Base-by-base conservation (phyloP, 92 coral and sea anemone species). In the Montipora capitata region DNA sequence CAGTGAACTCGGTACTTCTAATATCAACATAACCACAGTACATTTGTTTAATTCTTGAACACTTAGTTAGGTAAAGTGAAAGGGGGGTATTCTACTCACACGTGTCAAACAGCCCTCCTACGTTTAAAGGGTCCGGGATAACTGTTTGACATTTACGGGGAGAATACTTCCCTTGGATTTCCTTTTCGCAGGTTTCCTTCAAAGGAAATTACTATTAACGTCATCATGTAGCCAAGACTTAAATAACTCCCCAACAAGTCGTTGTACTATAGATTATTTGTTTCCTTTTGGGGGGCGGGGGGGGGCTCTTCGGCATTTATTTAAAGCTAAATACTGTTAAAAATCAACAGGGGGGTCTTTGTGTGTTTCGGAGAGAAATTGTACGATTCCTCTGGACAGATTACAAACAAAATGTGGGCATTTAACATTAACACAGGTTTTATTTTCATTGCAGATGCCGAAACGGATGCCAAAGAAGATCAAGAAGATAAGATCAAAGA, bases 101-200 rank as follows among this genome's bases (percentile, higher is more conserved):
- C 35, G 35, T 27, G 35, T 27, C 35, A 27, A 27, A 74, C 79
- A 74, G 79, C 41, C 41, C 7, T n/a, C 64, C 79, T 44, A 17
- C 11, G 8, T 74, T 74, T 70, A 70, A 74, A 74, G 79, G 79
- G 43, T 10, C 75, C 10, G 61, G 79, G 79, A 10, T 18, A 16
- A 74, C 79, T 49, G 79, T 74, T 74, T 74, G 79, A 74, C n/a
- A 74, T 17, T 74, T 74, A 48, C 42, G 64, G 79, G 11, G 16
- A 17, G 79, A 74, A 48, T 74, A 74, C 79, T 74, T 74, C 44
- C 79, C 79, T 74, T n/a, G 40, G 57, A 52, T 74, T 74, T 49
- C 40, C 79, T 49, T n/a, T 74, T 48, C 15, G 42, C 41, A 74
- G 79, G 64, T 74, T 74, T 74, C 79, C 79, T 49, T 74, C 79